Base-by-base conservation (phyloP, 30 jellyfish, hydroid and myxozoan genomes). In the Turritopsis dohrnii region DNA sequence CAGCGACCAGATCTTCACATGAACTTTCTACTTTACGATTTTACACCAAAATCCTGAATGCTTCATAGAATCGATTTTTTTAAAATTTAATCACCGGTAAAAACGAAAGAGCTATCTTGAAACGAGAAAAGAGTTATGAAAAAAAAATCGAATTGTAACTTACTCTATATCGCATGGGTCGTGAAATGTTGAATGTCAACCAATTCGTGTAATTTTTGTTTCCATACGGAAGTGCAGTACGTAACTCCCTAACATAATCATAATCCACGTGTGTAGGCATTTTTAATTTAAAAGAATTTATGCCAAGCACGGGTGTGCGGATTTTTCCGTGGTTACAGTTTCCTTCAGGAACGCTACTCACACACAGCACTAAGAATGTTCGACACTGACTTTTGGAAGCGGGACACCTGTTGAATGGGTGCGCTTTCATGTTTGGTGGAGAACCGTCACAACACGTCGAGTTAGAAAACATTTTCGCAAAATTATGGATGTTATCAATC, bases 21-120 rank as follows among this genome's bases (percentile, higher is more conserved):
- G 60, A 41, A 3, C 60, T 41, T 41, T 41, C 13, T 41, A 41
- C 60, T 41, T 41, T 3, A 41, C 60, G n/a, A 41, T 41, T 41
- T 41, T 41, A 41, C 60, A 41, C 60, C 60, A 41, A 41, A 41
- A 41, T 41, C 60, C 60, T 41, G 60, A 41, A 41, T 41, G 13
- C 13, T 3, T 41, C 60, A 3, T 13, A 41, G 5, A 41, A 3
- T 41, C 9, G 13, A 3, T 41, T 41, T 23, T 69, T 69, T 69
- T 69, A 69, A 69, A 69, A 7, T 69, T 69, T 69, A 69, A 69
- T 69, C 28, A 69, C 77, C 77, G 77, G 77, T 21, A 69, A 69
- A 69, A 69, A 7, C 30, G 77, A 69, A 69, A 41, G 60, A 41
- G 60, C 60, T 41, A 41, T 3, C 60, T 3, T 41, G 60, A 41